Percentiles rank a stretch among this genome's conserved stretches.
These are phyloP conservation scores for Xestia ashworthii DNA, from an alignment of 2,888 invertebrate species.

Conservation along the genomic window DNA sequence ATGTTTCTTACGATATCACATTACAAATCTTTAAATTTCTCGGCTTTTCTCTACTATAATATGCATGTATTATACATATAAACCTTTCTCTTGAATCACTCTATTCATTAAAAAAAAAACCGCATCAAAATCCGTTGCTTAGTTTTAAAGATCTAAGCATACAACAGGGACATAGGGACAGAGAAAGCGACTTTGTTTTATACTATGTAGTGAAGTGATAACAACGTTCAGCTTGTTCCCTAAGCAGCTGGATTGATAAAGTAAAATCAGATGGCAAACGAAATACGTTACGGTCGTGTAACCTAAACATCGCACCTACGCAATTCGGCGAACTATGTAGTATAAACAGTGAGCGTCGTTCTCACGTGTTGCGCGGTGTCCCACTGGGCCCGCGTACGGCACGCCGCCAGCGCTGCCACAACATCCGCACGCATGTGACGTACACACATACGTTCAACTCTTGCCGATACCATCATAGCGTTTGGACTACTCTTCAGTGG, in stretches of 20 bases:
- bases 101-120: too few species aligned
- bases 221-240: neutral
- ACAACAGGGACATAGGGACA: too few species aligned
- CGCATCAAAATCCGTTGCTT: too few species aligned
- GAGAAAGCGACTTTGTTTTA: too few species aligned
- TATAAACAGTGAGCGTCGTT: conserved; percentile 18
- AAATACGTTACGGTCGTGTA: conserved; percentile 2
- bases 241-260: neutral
- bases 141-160: too few species aligned
- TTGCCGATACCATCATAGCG: conserved; percentile 6
- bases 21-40: too few species aligned
- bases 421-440: conserved; percentile 51
- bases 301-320: conserved; percentile 28
- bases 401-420: conserved; percentile 9
- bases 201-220: neutral
- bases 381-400: neutral
- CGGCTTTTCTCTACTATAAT: too few species aligned
- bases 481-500: conserved; percentile 4
- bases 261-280: neutral
- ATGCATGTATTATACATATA: too few species aligned
- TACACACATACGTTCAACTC: conserved; percentile 15
- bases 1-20: too few species aligned
- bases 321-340: conserved; percentile 9
- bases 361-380: conserved; percentile 31
- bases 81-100: too few species aligned